Evolutionary conservation across 2,113 vertebrate genomes (phyloP).

Genomic region (Pao palembangensis): DNA sequence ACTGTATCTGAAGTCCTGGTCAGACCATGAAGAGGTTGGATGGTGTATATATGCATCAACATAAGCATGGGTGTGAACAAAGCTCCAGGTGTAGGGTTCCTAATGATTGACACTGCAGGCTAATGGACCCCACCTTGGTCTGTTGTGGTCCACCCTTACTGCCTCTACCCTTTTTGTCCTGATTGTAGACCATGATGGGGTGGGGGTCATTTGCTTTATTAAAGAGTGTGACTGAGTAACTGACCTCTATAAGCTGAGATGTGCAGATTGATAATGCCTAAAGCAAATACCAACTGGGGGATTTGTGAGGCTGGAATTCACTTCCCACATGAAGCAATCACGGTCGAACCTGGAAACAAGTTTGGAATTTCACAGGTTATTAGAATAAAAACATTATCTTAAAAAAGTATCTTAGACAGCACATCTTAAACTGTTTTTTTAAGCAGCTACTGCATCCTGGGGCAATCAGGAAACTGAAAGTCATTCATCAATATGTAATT

Average conservation of each 20-base stretch:
- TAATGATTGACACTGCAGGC: constrained; percentile 55
- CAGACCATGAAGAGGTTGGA: constrained; percentile 12
- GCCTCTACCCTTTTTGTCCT: constrained; percentile 43
- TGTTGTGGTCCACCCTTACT: constrained; percentile 27
- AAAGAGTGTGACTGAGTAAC: constrained; percentile 63
- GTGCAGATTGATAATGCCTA: constrained; percentile 45
- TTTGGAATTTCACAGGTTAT: not conserved
- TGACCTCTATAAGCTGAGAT: constrained; percentile 33
- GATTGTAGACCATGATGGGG: constrained; percentile 49
- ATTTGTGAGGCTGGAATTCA: constrained; percentile 18
- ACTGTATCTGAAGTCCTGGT: not conserved
- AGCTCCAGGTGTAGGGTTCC: constrained; percentile 50
- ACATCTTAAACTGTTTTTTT: not conserved
- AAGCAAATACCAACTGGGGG: constrained; percentile 38
- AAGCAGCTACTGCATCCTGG: not conserved
- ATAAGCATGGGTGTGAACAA: constrained; percentile 48
- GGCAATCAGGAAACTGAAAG: too few relatives aligned
- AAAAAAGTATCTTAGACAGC: not conserved
- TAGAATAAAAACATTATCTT: not conserved
- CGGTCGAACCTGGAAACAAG: not conserved
- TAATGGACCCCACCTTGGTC: constrained; percentile 52
- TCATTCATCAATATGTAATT: too few relatives aligned
- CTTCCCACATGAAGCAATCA: constrained; percentile 21
- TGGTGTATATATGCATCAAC: constrained; percentile 2
- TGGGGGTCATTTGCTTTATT: constrained; percentile 58